Evolutionary conservation across 2,888 invertebrate genomes (phyloP).

Genomic region (Perithous albicinctus): DNA sequence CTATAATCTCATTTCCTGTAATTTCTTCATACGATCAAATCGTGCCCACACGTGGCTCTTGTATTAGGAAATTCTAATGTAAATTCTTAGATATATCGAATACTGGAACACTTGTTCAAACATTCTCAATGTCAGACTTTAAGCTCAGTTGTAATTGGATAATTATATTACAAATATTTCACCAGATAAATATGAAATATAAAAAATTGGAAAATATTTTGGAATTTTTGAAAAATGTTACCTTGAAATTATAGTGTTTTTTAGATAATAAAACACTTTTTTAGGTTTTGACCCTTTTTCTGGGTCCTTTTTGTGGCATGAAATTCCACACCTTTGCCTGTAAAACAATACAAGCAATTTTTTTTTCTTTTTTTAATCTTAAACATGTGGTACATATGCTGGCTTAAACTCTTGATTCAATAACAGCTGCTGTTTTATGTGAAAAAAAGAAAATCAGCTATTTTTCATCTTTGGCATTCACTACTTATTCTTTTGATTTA

Average conservation of each 20-base stretch:
- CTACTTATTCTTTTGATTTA: slow-evolving; percentile 2
- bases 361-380: not conserved
- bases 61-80: not conserved
- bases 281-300: too few relatives aligned
- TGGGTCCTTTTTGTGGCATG: too few relatives aligned
- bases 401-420: too few relatives aligned
- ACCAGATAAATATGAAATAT: too few relatives aligned
- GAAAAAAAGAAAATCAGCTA: too few relatives aligned
- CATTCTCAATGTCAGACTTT: not conserved
- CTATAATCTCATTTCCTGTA: slow-evolving; percentile 19
- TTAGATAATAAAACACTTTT: too few relatives aligned
- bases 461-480: too few relatives aligned
- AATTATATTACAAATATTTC: too few relatives aligned
- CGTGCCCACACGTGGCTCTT: slow-evolving; percentile 2
- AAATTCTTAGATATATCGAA: not conserved
- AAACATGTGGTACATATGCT: not conserved
- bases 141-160: not conserved
- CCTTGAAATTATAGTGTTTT: too few relatives aligned
- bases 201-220: too few relatives aligned
- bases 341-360: slow-evolving; percentile 26
- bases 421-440: too few relatives aligned
- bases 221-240: too few relatives aligned
- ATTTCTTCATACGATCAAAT: not conserved
- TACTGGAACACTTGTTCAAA: slow-evolving; percentile 51
- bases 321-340: slow-evolving; percentile 37